Percentiles rank a stretch among this genome's conserved stretches.
These are phyloP conservation scores for Popillia japonica DNA, from an alignment of 1,140 invertebrate species.

Conservation along the genomic window DNA sequence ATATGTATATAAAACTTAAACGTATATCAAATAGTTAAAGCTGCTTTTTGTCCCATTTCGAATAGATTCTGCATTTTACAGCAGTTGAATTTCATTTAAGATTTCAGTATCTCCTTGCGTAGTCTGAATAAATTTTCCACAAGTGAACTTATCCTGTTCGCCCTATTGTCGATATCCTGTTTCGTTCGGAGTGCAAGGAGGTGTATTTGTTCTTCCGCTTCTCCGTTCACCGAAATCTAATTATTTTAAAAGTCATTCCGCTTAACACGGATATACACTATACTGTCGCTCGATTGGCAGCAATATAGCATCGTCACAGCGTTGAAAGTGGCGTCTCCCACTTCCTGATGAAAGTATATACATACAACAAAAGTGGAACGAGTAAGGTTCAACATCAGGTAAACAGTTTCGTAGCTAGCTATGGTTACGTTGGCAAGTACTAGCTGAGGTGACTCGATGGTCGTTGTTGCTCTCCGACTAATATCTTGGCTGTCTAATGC, in stretches of 20 bases:
- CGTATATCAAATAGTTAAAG: too few species aligned
- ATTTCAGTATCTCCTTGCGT: too few species aligned
- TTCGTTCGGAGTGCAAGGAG: constrained; percentile 21
- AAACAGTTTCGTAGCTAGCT: not conserved
- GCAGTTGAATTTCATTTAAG: too few species aligned
- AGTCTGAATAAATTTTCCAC: too few species aligned
- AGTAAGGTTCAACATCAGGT: not conserved
- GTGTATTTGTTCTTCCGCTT: constrained; percentile 21
- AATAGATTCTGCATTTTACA: too few species aligned
- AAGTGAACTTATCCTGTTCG: not conserved
- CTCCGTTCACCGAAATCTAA: not conserved
- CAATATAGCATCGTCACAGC: not conserved
- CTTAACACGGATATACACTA: constrained; percentile 28
- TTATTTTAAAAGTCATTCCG: constrained; percentile 25
- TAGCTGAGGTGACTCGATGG: not conserved
- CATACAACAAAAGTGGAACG: not conserved
- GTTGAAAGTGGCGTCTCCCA: not conserved
- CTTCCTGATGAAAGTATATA: not conserved
- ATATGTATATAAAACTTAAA: too few species aligned
- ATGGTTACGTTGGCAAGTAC: not conserved
- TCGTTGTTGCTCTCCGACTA: constrained; percentile 41
- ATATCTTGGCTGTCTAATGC: constrained; percentile 54
- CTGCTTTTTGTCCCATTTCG: too few species aligned
- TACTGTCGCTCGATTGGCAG: not conserved
- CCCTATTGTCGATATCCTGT: constrained; percentile 21